A percentile compares a stretch with the other conserved stretches of the same genome.
Conservation (phyloP, 2,113 vertebrate genomes). For the Gavialis gangeticus region DNA sequence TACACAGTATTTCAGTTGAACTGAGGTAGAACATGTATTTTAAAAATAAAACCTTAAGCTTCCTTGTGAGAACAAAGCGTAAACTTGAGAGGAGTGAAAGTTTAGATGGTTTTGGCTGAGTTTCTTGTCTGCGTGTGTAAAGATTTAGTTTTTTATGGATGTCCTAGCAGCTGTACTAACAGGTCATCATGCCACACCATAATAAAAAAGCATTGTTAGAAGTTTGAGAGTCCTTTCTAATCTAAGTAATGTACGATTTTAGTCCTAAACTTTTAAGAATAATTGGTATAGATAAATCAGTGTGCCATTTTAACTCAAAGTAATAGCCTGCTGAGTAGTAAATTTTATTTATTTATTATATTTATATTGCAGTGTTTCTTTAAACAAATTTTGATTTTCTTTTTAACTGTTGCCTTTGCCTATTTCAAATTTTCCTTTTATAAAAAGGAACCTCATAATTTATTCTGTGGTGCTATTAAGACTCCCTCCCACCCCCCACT, state of each 20-base stretch:
- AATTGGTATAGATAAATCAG: neutral
- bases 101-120: neutral
- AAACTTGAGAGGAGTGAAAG: neutral
- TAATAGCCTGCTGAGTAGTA: neutral
- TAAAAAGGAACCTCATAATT: no score
- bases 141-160: neutral
- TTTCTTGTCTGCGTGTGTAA: neutral
- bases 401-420: no score
- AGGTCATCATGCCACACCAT: fast-evolving
- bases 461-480: no score
- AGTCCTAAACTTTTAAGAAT: neutral
- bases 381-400: neutral
- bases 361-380: neutral
- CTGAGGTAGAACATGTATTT: neutral
- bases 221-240: neutral
- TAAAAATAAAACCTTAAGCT: neutral
- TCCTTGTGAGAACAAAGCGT: neutral
- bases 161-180: neutral
- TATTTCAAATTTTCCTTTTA: no score
- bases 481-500: no score
- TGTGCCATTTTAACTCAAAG: neutral
- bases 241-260: neutral
- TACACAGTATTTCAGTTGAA: fast-evolving
- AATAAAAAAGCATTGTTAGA: neutral
- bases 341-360: neutral